Evolutionary conservation across 1,140 invertebrate species (phyloP).

Genomic region (Marisa cornuarietis): DNA sequence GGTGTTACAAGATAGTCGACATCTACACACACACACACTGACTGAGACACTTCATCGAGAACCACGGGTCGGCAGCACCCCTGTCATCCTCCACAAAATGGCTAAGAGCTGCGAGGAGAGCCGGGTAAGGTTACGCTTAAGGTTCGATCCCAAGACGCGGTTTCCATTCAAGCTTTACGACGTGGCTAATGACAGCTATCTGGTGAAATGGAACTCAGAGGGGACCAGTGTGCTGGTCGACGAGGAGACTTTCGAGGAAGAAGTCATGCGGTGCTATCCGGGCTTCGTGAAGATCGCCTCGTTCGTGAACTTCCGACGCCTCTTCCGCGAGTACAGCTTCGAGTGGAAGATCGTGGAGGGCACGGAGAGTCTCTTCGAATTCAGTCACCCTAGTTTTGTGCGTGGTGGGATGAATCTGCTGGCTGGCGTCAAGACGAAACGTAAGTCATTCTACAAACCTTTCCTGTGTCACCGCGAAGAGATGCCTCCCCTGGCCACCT

Average conservation of each 20-base stretch:
- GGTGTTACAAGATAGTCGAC: no score
- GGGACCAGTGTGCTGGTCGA: conserved; percentile 40
- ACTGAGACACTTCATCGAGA: no score
- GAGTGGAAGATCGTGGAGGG: conserved; percentile 39
- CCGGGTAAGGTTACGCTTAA: conserved; percentile 6
- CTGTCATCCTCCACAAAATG: no score
- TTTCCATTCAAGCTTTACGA: conserved; percentile 54
- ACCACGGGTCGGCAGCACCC: no score
- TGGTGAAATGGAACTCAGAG: conserved; percentile 45
- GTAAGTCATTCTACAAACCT: conserved; percentile 37
- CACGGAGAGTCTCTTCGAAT: conserved; percentile 34
- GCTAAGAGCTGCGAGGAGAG: no score
- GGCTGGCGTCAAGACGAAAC: conserved; percentile 34
- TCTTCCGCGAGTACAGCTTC: conserved; percentile 54
- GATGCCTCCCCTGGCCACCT: conserved; percentile 6
- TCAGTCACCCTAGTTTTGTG: conserved; percentile 44
- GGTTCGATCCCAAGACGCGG: conserved; percentile 28
- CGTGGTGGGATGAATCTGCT: conserved; percentile 34
- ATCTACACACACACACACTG: no score
- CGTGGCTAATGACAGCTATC: conserved; percentile 46
- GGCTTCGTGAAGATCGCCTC: conserved; percentile 51
- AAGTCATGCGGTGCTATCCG: conserved; percentile 49
- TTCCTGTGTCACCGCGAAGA: neutral
- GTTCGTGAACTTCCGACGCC: conserved; percentile 48
- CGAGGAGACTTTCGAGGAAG: conserved; percentile 39